Conservation (phyloP, 2,888 invertebrate genomes). For the Ichneumon xanthorius region DNA sequence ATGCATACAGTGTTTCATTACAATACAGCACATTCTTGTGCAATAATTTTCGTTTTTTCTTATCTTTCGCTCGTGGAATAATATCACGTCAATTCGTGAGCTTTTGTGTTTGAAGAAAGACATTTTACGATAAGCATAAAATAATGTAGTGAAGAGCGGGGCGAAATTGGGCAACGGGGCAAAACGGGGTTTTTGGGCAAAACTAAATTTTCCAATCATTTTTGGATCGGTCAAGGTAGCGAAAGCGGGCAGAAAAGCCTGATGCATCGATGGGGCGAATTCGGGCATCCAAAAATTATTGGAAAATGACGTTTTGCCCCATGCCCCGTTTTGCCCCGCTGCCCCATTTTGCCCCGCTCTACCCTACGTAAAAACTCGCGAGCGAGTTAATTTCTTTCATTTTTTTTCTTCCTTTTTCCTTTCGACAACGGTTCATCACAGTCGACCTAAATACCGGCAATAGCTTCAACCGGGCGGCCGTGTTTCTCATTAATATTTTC, state of each 20-base stretch:
- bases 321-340: too few relatives aligned
- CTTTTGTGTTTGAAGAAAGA: background rate
- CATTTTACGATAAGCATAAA: slow-evolving; percentile 32
- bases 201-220: too few relatives aligned
- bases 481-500: slow-evolving; percentile 30
- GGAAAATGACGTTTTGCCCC: too few relatives aligned
- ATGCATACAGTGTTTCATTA: slow-evolving; percentile 34
- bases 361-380: slow-evolving; percentile 15
- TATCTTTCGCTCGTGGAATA: background rate
- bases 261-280: too few relatives aligned
- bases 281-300: too few relatives aligned
- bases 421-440: slow-evolving; percentile 13
- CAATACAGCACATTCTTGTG: background rate
- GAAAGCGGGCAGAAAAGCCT: too few relatives aligned
- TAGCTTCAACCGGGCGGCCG: background rate
- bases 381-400: slow-evolving; percentile 8
- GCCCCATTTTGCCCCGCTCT: too few relatives aligned
- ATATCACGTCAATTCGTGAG: background rate
- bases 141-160: too few relatives aligned
- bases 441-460: slow-evolving; percentile 38
- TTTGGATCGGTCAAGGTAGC: too few relatives aligned
- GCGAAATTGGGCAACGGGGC: too few relatives aligned
- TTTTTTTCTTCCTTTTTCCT: slow-evolving; percentile 15
- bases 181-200: too few relatives aligned
- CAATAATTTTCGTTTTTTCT: background rate